phyloP scores from a whole-genome alignment of 2,113 vertebrate genomes.

The Myocastor coypus region DNA sequence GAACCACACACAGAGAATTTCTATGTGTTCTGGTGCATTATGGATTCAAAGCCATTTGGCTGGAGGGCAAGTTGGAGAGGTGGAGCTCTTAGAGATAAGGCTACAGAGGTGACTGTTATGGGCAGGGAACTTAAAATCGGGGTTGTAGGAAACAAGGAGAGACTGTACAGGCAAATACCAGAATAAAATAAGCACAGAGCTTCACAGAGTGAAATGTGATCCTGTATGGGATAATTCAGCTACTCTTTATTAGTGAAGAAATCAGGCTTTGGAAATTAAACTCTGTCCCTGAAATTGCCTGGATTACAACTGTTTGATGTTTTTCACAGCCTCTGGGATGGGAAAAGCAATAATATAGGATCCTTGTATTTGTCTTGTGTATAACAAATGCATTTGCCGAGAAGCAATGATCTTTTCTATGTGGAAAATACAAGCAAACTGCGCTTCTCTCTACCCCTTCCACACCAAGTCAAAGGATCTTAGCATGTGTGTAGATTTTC shows the following conservation, averaged over 20 bases:
- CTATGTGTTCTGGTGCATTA: not conserved
- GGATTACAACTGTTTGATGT: too few relatives aligned
- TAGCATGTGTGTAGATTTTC: accelerated
- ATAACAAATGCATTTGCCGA: not conserved
- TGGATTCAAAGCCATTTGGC: not conserved
- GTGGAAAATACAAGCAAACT: not conserved
- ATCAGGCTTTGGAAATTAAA: not conserved
- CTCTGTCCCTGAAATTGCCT: not conserved
- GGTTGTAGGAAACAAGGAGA: not conserved
- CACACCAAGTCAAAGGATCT: not conserved
- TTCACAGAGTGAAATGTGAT: not conserved
- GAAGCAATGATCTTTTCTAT: not conserved
- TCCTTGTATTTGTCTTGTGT: not conserved
- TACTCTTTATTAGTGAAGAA: not conserved
- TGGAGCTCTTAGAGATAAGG: not conserved
- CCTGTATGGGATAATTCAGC: not conserved
- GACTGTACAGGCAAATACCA: not conserved
- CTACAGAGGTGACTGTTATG: not conserved
- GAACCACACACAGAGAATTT: not conserved
- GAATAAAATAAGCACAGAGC: not conserved
- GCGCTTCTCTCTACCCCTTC: not conserved
- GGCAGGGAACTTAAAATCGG: not conserved
- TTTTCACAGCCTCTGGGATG: accelerated
- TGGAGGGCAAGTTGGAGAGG: not conserved
- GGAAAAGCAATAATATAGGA: not conserved